These are phyloP conservation scores for Cyprinodon variegatus DNA, from an alignment of 2,113 vertebrate genomes.

Conservation along the genomic window DNA sequence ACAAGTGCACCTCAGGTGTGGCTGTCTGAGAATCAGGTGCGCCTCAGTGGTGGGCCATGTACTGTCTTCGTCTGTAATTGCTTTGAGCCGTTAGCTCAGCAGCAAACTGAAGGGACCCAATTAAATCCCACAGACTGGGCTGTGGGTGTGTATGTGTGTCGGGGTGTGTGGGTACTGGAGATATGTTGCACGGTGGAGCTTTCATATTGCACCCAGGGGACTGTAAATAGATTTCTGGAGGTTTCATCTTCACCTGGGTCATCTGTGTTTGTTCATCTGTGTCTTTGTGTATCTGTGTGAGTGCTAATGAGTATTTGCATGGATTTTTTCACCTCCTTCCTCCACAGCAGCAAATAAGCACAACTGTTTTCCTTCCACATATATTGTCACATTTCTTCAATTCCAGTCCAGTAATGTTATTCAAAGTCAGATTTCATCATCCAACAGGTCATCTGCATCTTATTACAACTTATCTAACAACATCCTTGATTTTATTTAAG, in stretches of 20 bases:
- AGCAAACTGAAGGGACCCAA: slow-evolving; percentile 74
- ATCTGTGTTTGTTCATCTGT: not conserved
- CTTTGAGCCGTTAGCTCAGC: slow-evolving; percentile 76
- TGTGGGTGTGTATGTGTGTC: slow-evolving; percentile 13
- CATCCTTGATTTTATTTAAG: too few species aligned
- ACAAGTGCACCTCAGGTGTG: slow-evolving; percentile 69
- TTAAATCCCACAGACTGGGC: slow-evolving; percentile 69
- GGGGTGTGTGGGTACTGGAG: slow-evolving; percentile 10
- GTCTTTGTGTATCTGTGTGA: slow-evolving; percentile 8
- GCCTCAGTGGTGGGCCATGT: slow-evolving; percentile 49
- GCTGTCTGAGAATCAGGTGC: slow-evolving; percentile 68
- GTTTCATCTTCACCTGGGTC: slow-evolving; percentile 43
- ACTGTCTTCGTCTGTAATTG: slow-evolving; percentile 76
- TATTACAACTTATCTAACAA: too few species aligned
- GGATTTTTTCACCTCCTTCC: slow-evolving; percentile 15
- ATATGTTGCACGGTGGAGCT: slow-evolving; percentile 22
- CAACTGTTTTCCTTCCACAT: not conserved
- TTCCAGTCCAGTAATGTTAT: not conserved
- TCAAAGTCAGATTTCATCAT: not conserved
- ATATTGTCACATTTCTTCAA: not conserved
- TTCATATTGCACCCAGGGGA: slow-evolving; percentile 54
- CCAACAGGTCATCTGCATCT: not conserved
- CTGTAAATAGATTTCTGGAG: slow-evolving; percentile 50
- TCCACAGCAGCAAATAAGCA: slow-evolving; percentile 17
- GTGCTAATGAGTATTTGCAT: slow-evolving; percentile 46